Evolutionary conservation across 2,888 invertebrate species (phyloP).

Genomic region (Ichneumoninae sp.): DNA sequence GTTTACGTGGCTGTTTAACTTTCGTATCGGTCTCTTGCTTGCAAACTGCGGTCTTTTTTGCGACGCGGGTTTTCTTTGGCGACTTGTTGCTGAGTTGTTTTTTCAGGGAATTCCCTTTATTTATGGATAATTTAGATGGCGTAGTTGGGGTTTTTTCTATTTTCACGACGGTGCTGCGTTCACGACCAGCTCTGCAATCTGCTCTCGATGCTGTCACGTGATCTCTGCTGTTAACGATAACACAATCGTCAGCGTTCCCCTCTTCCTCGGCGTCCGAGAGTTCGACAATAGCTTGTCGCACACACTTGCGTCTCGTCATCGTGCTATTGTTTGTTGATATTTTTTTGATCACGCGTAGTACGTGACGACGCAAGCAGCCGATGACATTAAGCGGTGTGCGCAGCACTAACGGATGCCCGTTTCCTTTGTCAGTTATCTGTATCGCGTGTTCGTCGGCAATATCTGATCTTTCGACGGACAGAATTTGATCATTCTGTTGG

Average conservation of each 20-base stretch:
- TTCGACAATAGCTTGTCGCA: slow-evolving; percentile 53
- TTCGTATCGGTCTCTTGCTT: not conserved
- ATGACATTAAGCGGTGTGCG: not conserved
- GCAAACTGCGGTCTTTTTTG: not conserved
- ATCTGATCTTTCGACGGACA: not conserved
- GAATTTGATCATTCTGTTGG: not conserved
- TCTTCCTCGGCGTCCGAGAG: slow-evolving; percentile 69
- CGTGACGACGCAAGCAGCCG: not conserved
- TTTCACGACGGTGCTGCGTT: not conserved
- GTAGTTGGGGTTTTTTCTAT: not conserved
- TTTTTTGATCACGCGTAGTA: not conserved
- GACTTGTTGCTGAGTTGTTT: not conserved
- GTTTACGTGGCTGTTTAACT: slow-evolving; percentile 17
- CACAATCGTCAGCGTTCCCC: not conserved
- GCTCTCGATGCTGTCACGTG: slow-evolving; percentile 6
- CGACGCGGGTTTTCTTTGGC: not conserved
- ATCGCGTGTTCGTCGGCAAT: not conserved
- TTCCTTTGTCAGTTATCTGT: not conserved
- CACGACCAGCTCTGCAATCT: not conserved
- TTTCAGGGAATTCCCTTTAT: slow-evolving; percentile 7
- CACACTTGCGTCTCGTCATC: slow-evolving; percentile 65
- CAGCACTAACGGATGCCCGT: not conserved
- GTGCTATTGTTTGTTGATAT: not conserved
- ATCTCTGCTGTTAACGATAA: not conserved
- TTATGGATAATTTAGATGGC: not conserved